A percentile compares a stretch with the other conserved stretches of the same genome.
These are phyloP conservation scores for Geotrypetes seraphini DNA, from an alignment of 2,797 vertebrate species.

Conservation along the genomic window DNA sequence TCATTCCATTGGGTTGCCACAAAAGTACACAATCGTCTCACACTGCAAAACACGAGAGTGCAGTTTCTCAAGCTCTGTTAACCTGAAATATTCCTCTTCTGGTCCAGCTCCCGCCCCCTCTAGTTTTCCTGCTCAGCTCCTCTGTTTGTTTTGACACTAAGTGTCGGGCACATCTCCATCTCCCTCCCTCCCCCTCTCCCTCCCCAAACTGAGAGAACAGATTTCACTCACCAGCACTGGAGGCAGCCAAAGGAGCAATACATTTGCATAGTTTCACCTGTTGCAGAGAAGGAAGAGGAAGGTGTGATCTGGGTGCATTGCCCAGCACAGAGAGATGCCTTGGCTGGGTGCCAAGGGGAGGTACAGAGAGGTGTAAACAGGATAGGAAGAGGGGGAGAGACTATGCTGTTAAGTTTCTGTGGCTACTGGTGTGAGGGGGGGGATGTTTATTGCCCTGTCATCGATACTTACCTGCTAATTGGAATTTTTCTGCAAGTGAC, in stretches of 20 bases:
- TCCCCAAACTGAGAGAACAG: neutral
- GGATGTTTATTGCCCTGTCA: too few species aligned
- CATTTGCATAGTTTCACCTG: too few species aligned
- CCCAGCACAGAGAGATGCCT: neutral
- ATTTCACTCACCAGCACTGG: neutral
- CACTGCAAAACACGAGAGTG: too few species aligned
- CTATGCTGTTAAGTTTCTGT: neutral
- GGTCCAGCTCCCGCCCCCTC: neutral
- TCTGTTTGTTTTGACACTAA: too few species aligned
- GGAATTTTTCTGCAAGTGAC: too few species aligned
- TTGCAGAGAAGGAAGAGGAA: too few species aligned
- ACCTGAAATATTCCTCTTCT: neutral
- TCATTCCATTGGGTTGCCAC: too few species aligned
- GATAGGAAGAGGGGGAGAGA: too few species aligned
- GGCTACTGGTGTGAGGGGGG: neutral
- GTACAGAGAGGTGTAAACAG: neutral
- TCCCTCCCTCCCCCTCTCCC: too few species aligned
- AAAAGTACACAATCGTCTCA: too few species aligned
- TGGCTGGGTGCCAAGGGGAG: neutral
- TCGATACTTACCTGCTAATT: too few species aligned
- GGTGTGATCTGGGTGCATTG: neutral
- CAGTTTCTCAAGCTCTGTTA: neutral
- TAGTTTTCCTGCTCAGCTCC: neutral
- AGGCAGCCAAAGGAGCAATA: too few species aligned
- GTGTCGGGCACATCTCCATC: neutral